Evolutionary conservation across 2,888 invertebrate species (phyloP), one percentile per base, ranked within the genome.

Genomic region (Glomeris marginata): DNA sequence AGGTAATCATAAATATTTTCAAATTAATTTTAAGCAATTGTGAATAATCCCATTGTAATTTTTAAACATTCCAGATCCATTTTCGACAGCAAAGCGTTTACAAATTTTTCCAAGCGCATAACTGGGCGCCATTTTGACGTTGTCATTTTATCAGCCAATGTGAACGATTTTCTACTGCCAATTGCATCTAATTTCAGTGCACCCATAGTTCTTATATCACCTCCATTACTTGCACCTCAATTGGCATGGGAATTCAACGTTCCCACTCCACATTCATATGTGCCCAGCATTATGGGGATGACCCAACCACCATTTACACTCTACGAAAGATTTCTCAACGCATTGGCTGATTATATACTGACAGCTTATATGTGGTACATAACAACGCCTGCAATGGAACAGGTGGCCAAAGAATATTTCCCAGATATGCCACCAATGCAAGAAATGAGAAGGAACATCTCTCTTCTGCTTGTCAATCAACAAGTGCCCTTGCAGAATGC

Each of bases 231-330:
- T 28, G 3, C 28, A 28, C 28, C 8, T 8, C 28, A 3, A 28
- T 8, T 28, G 28, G 45, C 38, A 11, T 50, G 50, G 50, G 28
- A 21, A 18, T 33, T 50, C 28, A 40, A 50, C 16, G 40, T 50
- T n/a, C 50, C 50, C 20, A 15, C 16, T 40, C 50, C 50, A n/a
- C 36, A 18, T n/a, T 43, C 33, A 2, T 16, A 18, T 44, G n/a
- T 34, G 5, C 45, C 45, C 2, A 33, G 33, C 5, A 21, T 21
- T 15, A 8, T 21, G 2, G 11, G 22, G n/a, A 15, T 20, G 5
- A n/a, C 21, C 5, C 45, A 22, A 21, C 33, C 15, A 28, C 45
- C 33, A 28, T 33, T 44, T 22, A 33, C 45, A 4, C 8, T 44
- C 21, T 15, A 2, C 28, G 33, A 44, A 10, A 4, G 45, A n/a